phyloP scores from a whole-genome alignment of 2,888 invertebrate species.

The Marasmarcha lunaedactyla region DNA sequence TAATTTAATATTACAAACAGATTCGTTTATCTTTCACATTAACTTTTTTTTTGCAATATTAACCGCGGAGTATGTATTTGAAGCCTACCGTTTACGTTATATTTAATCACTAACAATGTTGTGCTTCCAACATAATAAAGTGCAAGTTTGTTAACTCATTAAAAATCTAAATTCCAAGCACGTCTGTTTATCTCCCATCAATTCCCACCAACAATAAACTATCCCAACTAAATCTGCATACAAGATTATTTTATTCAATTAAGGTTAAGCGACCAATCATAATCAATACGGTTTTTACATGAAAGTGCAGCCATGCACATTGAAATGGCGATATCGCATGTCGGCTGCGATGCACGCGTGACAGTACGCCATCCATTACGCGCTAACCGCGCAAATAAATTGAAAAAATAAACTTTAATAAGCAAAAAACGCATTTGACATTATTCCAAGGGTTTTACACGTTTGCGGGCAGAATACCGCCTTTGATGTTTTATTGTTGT shows the following conservation, averaged over 20 bases:
- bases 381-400: conserved; percentile 22
- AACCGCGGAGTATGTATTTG: no score
- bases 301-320: conserved; percentile 19
- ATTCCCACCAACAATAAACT: neutral
- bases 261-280: neutral
- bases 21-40: no score
- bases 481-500: conserved; percentile 1
- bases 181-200: no score
- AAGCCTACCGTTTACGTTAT: no score
- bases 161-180: no score
- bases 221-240: neutral
- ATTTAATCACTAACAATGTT: no score
- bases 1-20: no score
- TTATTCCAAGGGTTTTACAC: neutral
- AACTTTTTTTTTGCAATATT: no score
- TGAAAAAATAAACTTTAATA: conserved; percentile 14
- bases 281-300: conserved; percentile 4
- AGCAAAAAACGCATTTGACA: conserved; percentile 1
- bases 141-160: no score
- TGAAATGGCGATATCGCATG: conserved; percentile 42
- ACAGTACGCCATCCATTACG: conserved; percentile 27
- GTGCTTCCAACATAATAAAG: no score
- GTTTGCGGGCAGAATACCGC: neutral
- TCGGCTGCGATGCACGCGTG: conserved; percentile 28
- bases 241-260: neutral